Percentiles rank a stretch among this genome's conserved stretches.
phyloP scores from a whole-genome alignment of 2,888 invertebrate species.

The Halictus ligatus region DNA sequence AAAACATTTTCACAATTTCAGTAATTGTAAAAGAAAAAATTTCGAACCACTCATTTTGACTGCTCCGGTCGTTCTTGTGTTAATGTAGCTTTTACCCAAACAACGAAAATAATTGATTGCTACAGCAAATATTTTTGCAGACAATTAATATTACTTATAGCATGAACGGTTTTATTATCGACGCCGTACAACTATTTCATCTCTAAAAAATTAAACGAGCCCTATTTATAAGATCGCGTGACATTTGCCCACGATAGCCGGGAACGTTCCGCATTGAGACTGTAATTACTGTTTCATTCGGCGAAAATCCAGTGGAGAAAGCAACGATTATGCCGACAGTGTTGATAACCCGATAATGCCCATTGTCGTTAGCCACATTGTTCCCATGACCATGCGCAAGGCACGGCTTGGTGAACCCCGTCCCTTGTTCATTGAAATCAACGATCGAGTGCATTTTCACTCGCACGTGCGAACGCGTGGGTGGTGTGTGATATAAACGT shows the following conservation, averaged over 20 bases:
- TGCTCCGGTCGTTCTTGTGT: no score
- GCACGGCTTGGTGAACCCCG: conserved; percentile 34
- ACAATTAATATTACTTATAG: background rate
- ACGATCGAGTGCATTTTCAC: conserved; percentile 46
- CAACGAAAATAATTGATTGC: background rate
- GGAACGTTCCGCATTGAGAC: background rate
- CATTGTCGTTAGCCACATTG: conserved; percentile 64
- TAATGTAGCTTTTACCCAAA: background rate
- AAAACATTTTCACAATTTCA: no score
- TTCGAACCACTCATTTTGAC: no score
- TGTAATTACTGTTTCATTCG: conserved; percentile 38
- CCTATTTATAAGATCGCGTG: background rate
- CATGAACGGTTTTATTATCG: background rate
- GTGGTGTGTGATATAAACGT: conserved; percentile 78
- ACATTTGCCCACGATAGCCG: background rate
- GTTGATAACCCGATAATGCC: conserved; percentile 59
- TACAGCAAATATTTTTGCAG: background rate
- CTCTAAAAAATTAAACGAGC: background rate
- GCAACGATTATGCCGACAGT: conserved; percentile 45
- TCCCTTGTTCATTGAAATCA: conserved; percentile 56
- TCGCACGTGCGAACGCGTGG: conserved; percentile 73
- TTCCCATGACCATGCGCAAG: conserved; percentile 46
- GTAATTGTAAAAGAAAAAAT: no score
- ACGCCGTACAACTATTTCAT: background rate
- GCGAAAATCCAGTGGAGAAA: conserved; percentile 48